phyloP scores from a whole-genome alignment of 2,797 vertebrate genomes.

The Nannoperca obscura region DNA sequence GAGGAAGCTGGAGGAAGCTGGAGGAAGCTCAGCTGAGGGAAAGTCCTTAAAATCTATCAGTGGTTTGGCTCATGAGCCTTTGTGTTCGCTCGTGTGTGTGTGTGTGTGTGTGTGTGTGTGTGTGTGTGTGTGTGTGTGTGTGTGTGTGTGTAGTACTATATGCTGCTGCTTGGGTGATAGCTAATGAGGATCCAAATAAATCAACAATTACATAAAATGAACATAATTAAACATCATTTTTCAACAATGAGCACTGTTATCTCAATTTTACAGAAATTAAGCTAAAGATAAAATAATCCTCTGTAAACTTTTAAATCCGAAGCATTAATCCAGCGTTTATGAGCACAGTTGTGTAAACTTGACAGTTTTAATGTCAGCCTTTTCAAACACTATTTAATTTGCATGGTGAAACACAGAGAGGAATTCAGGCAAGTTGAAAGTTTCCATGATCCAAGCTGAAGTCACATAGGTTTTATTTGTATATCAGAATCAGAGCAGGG shows the following conservation, averaged over 20 bases:
- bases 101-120: conserved; percentile 5
- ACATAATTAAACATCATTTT: conserved; percentile 20
- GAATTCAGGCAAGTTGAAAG: conserved; percentile 1
- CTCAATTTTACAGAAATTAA: conserved; percentile 43
- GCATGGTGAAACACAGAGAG: not conserved
- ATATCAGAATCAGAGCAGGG: not conserved
- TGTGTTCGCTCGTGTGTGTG: conserved; percentile 3
- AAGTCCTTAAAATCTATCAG: conserved; percentile 63
- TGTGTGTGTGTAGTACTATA: not conserved
- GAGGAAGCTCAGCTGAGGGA: conserved; percentile 45
- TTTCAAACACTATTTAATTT: conserved; percentile 38
- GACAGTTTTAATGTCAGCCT: conserved; percentile 33
- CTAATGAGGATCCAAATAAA: conserved; percentile 40
- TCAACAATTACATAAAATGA: conserved; percentile 17
- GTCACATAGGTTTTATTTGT: not conserved
- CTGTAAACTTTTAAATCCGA: conserved; percentile 43
- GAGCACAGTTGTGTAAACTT: conserved; percentile 44
- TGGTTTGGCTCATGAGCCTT: conserved; percentile 48
- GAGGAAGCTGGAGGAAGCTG: conserved; percentile 43
- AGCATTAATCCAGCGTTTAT: conserved; percentile 43
- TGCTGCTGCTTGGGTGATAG: conserved; percentile 5
- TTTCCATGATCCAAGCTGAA: not conserved
- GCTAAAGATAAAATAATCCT: conserved; percentile 29
- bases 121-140: not conserved
- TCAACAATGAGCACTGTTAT: conserved; percentile 37